Evolutionary conservation across 1,140 invertebrate species (phyloP), one percentile per base, ranked within the genome.

Genomic region (Augochlora pura): DNA sequence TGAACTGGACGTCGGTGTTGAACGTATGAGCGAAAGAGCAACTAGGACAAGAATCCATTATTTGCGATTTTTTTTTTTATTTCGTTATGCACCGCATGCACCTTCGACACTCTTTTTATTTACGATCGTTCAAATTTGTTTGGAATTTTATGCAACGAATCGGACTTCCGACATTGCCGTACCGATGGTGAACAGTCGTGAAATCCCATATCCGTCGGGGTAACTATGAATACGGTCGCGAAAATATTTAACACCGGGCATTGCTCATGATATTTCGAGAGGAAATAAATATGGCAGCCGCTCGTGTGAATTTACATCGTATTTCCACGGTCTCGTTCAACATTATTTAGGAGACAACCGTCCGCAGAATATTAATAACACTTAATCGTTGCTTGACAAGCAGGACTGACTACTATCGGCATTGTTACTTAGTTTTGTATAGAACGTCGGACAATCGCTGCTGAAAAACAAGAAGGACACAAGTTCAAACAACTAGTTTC

Each of bases 101-200:
- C 4, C 23, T 54, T 57, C 42, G 42, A 46, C 42, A 12, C 9
- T 46, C 42, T 46, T 49, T 68, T 70, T 77, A 77, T 77, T 77
- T 77, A 77, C 49, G 39, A 12, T n/a, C 9, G 49, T 49, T 5
- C 42, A 27, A 77, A 69, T 64, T 52, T 64, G 71, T 62, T 69
- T 62, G 38, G 63, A 84, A 80, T 80, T 84, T 80, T 25, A 14
- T 25, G 25, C 64, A 46, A 68, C 62, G 67, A 72, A 39, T 54
- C 52, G 54, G 32, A 66, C 63, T 77, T 65, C 74, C 70, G 71
- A 74, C 77, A 74, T 66, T 49, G 70, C 23, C 63, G 59, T 74
- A 49, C 52, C 52, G 25, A 68, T 76, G 39, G 16, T 64, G 69
- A 81, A 81, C 81, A 65, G 52, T 38, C 18, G n/a, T 77, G 54